Evolutionary conservation across 2,113 vertebrate genomes (phyloP).

Genomic region (Cariama cristata): DNA sequence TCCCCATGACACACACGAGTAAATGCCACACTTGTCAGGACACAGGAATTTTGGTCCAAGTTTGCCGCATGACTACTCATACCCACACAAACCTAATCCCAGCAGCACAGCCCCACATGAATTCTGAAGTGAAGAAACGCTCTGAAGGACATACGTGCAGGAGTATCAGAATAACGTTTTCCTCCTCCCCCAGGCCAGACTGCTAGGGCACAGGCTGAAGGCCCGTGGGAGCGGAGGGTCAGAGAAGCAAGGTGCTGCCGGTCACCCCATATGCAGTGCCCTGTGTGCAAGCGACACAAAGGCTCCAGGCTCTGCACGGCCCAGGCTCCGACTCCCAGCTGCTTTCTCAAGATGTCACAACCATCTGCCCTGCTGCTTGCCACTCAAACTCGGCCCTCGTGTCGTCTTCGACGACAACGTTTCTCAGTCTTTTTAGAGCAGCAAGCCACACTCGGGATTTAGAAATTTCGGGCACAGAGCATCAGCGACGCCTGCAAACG

Average conservation of each 20-base stretch:
- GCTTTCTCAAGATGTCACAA: accelerated
- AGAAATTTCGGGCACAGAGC: accelerated
- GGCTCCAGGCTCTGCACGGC: background rate
- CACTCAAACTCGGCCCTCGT: accelerated
- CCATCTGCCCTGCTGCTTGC: background rate
- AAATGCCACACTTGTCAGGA: background rate
- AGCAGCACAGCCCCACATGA: background rate
- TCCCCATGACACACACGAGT: background rate
- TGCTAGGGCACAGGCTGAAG: accelerated
- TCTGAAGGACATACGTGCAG: accelerated
- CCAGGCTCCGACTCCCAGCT: background rate
- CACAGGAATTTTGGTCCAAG: background rate
- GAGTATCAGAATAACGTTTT: accelerated
- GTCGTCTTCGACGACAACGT: accelerated
- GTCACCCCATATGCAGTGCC: background rate
- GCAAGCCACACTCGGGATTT: accelerated
- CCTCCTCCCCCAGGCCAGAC: background rate
- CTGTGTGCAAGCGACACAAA: accelerated
- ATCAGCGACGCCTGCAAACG: background rate
- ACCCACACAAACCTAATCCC: background rate
- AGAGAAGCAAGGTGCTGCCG: background rate
- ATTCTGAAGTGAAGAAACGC: background rate
- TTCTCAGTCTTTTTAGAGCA: background rate
- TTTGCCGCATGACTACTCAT: background rate
- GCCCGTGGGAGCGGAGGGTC: accelerated